Evolutionary conservation across 2,797 vertebrate genomes (phyloP), one percentile per base, ranked within the genome.

Genomic region (Halcyon smyrnensis): DNA sequence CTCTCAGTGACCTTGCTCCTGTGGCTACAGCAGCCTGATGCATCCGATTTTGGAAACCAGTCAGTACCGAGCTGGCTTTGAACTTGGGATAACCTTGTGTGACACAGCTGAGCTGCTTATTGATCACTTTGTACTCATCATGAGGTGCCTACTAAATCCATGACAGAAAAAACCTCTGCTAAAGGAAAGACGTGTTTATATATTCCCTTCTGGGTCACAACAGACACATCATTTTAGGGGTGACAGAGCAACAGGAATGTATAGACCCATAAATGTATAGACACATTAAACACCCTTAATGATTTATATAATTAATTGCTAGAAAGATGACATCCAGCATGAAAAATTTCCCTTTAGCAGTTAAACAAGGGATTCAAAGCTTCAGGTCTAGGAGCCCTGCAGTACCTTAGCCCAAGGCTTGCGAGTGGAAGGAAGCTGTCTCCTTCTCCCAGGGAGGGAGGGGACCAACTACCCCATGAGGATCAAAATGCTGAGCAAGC

Each of bases 71-170:
- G 93, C 54, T 56, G 23, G 27, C 78, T 83, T 9, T 10, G 76
- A 86, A 68, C 91, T 91, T 87, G 88, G 79, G 94, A 86, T 81
- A 93, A 95, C 94, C 94, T 96, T 95, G 95, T 17, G 50, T 80
- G 84, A 64, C 94, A 88, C 84, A 65, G 81, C 73, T 88, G 81
- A 68, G 81, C 79, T 91, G 84, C 84, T 76, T 76, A 96, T 95
- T 12, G 77, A 97, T 94, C 4, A 12, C 68, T 79, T 34, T 5
- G 5, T 45, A 56, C 84, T 59, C 68, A 43, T 68, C 88, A 91
- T 17, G 79, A 92, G 84, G 51, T 43, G 62, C 70, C 59, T 13
- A 39, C 75, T 71, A 91, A 95, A 84, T 30, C 60, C 11, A 65
- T 14, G 59, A 8, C 90, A 25, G 3, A 71, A 56, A 65, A 65